phyloP scores from a whole-genome alignment of 2,888 invertebrate genomes.

The Tipula helvola region DNA sequence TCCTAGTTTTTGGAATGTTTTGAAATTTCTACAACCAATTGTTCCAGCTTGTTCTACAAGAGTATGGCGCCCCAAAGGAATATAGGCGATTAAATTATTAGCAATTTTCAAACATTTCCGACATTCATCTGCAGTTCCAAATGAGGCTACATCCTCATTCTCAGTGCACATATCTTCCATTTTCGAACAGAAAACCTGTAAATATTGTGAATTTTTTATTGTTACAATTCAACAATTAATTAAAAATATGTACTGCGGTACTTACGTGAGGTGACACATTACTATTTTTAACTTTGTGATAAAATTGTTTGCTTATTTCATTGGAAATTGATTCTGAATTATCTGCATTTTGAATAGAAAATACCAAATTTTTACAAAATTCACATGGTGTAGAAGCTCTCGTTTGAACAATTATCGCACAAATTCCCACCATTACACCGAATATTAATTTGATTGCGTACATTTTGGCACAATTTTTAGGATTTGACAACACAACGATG shows the following conservation, averaged over 20 bases:
- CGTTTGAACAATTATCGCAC: background rate
- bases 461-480: background rate
- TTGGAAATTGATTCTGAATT: background rate
- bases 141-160: background rate
- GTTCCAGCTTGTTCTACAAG: background rate
- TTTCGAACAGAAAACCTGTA: background rate
- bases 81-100: background rate
- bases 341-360: background rate
- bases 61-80: background rate
- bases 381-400: background rate
- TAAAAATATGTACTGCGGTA: background rate
- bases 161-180: background rate
- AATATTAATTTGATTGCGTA: background rate
- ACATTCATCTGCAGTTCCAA: background rate
- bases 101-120: background rate
- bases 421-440: background rate
- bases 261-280: background rate
- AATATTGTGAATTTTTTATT: background rate
- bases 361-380: background rate
- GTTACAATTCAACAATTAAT: background rate
- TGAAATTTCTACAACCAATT: background rate
- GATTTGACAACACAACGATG: background rate
- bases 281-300: background rate
- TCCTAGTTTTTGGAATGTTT: background rate
- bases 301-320: background rate